A percentile compares a stretch with the other conserved stretches of the same genome.
Conservation (phyloP, 1,140 invertebrate genomes). For the Drosophila nannoptera region DNA sequence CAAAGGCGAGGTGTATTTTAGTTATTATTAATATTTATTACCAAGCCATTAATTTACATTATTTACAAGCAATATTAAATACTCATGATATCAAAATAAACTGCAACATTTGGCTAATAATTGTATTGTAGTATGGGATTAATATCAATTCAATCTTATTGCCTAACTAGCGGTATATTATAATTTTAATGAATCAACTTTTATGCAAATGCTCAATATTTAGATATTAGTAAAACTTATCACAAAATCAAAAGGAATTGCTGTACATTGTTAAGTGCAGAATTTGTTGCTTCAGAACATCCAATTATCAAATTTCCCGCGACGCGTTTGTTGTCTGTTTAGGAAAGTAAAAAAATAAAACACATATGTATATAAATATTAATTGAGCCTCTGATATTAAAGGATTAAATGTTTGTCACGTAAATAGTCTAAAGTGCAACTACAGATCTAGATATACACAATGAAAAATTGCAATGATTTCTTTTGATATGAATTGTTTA, state of each 20-base stretch:
- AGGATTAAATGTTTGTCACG: slow-evolving; percentile 4
- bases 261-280: slow-evolving; percentile 45
- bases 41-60: slow-evolving; percentile 62
- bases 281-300: slow-evolving; percentile 60
- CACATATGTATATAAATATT: not conserved
- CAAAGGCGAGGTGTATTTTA: not conserved
- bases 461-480: slow-evolving; percentile 22
- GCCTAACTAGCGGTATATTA: slow-evolving; percentile 46
- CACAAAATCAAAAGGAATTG: slow-evolving; percentile 60
- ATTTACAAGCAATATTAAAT: slow-evolving; percentile 49
- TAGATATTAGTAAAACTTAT: slow-evolving; percentile 46
- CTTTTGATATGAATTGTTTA: slow-evolving; percentile 36
- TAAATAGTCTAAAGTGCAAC: slow-evolving; percentile 28
- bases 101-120: slow-evolving; percentile 62
- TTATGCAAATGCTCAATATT: slow-evolving; percentile 47
- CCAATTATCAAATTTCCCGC: slow-evolving; percentile 77
- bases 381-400: slow-evolving; percentile 52
- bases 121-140: slow-evolving; percentile 38
- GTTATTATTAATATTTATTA: slow-evolving; percentile 52
- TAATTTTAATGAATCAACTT: slow-evolving; percentile 43
- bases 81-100: slow-evolving; percentile 38
- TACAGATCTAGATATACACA: slow-evolving; percentile 14
- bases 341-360: slow-evolving; percentile 27
- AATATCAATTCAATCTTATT: slow-evolving; percentile 27
- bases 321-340: slow-evolving; percentile 70